These are phyloP conservation scores for Drosophila repletoides DNA, from an alignment of 1,140 invertebrate species.

Conservation along the genomic window DNA sequence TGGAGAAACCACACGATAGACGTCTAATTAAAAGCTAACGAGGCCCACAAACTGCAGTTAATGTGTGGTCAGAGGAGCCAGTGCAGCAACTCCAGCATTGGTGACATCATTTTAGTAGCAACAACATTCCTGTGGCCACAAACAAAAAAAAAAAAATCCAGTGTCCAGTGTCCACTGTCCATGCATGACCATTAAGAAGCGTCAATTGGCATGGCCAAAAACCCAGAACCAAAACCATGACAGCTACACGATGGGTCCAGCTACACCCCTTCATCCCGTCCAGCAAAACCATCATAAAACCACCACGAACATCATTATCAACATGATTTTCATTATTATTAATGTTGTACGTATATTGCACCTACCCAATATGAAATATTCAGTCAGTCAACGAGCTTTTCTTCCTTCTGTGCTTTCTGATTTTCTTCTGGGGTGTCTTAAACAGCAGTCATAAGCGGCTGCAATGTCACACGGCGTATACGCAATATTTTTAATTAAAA, in stretches of 20 bases:
- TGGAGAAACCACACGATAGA: conserved; percentile 29
- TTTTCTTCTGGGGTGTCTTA: neutral
- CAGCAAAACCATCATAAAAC: neutral
- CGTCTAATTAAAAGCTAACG: conserved; percentile 70
- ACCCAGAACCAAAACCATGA: too few relatives aligned
- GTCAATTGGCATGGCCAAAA: conserved; percentile 26
- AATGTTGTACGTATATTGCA: too few relatives aligned
- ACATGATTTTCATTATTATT: too few relatives aligned
- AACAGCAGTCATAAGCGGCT: neutral
- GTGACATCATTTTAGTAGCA: conserved; percentile 38
- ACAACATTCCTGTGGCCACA: too few relatives aligned
- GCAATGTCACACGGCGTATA: conserved; percentile 12
- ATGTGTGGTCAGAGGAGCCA: conserved; percentile 15
- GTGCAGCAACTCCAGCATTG: conserved; percentile 17
- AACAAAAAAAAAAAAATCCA: conserved; percentile 3
- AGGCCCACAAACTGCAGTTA: conserved; percentile 27
- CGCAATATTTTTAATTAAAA: conserved; percentile 63
- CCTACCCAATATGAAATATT: conserved; percentile 37
- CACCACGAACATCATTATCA: conserved; percentile 23
- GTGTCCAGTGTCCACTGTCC: too few relatives aligned
- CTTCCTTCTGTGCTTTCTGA: neutral
- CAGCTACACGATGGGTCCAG: conserved; percentile 9
- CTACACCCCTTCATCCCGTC: neutral
- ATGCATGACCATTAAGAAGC: conserved; percentile 19
- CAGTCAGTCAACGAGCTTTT: neutral